Evolutionary conservation across 92 coral and sea anemone genomes (phyloP).

Genomic region (Pocillopora grandis): DNA sequence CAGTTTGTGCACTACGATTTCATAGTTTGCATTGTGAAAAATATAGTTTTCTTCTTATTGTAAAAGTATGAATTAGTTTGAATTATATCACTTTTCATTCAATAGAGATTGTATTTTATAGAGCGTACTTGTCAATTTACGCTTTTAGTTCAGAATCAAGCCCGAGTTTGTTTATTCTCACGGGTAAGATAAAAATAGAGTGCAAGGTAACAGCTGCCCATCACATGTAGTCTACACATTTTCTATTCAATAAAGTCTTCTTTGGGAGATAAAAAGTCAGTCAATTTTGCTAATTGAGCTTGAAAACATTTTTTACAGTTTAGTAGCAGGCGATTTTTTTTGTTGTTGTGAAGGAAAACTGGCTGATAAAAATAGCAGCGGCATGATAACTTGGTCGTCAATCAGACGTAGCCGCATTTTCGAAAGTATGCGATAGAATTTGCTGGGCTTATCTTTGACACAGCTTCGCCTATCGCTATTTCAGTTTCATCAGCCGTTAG

Average conservation of each 20-base stretch:
- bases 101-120: not conserved
- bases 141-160: not conserved
- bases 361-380: too few relatives aligned
- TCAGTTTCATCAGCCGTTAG: slow-evolving; percentile 48
- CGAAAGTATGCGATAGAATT: not conserved
- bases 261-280: too few relatives aligned
- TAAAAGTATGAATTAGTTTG: not conserved
- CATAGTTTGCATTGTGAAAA: not conserved
- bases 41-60: not conserved
- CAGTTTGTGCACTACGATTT: not conserved
- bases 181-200: not conserved
- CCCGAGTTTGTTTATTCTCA: not conserved
- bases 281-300: too few relatives aligned
- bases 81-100: not conserved
- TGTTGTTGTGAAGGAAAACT: too few relatives aligned
- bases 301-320: too few relatives aligned
- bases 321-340: too few relatives aligned
- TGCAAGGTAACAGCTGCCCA: too few relatives aligned
- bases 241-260: too few relatives aligned
- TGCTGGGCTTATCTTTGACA: not conserved
- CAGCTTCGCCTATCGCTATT: slow-evolving; percentile 49
- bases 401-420: not conserved
- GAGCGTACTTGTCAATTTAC: not conserved
- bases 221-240: too few relatives aligned
- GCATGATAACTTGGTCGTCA: not conserved